Evolutionary conservation across 2,113 vertebrate species (phyloP).

Genomic region (Pseudolaguvia tuberculata): DNA sequence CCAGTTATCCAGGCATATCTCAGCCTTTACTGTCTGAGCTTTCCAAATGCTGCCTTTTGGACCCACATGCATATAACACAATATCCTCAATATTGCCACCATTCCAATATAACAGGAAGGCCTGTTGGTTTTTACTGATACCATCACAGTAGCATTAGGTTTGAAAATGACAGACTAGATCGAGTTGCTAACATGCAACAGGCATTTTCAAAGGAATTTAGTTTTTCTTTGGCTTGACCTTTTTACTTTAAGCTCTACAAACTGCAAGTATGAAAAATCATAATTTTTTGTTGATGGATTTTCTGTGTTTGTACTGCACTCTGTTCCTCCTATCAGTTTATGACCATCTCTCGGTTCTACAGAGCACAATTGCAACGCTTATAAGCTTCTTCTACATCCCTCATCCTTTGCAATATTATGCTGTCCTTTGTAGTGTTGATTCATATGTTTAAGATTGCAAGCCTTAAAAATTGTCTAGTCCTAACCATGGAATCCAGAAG

Average conservation of each 20-base stretch:
- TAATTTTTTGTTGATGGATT: conserved; percentile 13
- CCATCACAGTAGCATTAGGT: no score
- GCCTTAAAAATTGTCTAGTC: no score
- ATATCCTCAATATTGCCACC: conserved; percentile 16
- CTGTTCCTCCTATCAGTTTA: not conserved
- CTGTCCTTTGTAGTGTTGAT: not conserved
- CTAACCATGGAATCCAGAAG: no score
- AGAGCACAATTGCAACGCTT: not conserved
- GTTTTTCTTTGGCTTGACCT: conserved; percentile 22
- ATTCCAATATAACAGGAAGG: not conserved
- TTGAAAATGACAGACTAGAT: conserved; percentile 28
- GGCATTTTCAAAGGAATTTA: conserved; percentile 13
- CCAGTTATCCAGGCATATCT: conserved; percentile 22
- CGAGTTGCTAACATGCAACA: conserved; percentile 13
- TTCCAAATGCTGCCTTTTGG: conserved; percentile 9
- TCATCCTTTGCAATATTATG: not conserved
- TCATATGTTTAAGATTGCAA: conserved; percentile 20
- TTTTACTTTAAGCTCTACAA: conserved; percentile 27
- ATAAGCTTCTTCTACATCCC: not conserved
- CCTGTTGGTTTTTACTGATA: conserved; percentile 10
- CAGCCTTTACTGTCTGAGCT: not conserved
- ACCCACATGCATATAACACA: conserved; percentile 6
- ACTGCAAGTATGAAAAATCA: not conserved
- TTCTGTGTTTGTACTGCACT: not conserved
- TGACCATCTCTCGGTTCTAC: not conserved